Conservation (phyloP, 2,888 invertebrate species). For the Fragum fragum region DNA sequence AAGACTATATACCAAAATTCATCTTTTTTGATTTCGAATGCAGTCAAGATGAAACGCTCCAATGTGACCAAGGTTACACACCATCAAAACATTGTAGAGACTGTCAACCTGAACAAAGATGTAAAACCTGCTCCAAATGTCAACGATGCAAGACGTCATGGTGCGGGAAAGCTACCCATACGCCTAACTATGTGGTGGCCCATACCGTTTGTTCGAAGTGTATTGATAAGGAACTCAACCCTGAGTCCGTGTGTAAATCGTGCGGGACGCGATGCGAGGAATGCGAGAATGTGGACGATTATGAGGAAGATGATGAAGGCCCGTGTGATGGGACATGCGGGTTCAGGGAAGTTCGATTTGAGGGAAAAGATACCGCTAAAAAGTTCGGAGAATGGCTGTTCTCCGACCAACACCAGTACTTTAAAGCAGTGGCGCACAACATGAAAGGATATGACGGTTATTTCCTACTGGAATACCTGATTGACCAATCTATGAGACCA, state of each 20-base stretch:
- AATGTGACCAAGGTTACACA: slow-evolving; percentile 33
- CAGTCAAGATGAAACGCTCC: slow-evolving; percentile 29
- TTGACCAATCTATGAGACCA: slow-evolving; percentile 51
- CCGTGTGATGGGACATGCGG: slow-evolving; percentile 59
- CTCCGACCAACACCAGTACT: slow-evolving; percentile 37
- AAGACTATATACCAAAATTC: slow-evolving; percentile 35
- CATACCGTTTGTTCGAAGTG: slow-evolving; percentile 47
- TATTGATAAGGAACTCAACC: slow-evolving; percentile 30
- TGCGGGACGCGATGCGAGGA: slow-evolving; percentile 48
- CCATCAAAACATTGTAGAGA: slow-evolving; percentile 30
- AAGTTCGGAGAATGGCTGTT: slow-evolving; percentile 58
- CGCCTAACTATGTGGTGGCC: slow-evolving; percentile 53
- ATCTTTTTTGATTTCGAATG: slow-evolving; percentile 50
- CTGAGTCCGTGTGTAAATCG: slow-evolving; percentile 37
- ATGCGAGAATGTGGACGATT: slow-evolving; percentile 35
- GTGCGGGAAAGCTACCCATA: slow-evolving; percentile 50
- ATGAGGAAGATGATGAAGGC: slow-evolving; percentile 39
- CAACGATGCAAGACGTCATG: slow-evolving; percentile 32
- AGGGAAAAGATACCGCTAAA: slow-evolving; percentile 38
- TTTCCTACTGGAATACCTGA: slow-evolving; percentile 58
- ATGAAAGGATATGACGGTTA: slow-evolving; percentile 58
- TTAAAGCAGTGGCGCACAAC: slow-evolving; percentile 55
- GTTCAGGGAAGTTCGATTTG: slow-evolving; percentile 51
- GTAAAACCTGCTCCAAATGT: slow-evolving; percentile 37
- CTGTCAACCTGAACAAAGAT: slow-evolving; percentile 32